Evolutionary conservation across 1,140 invertebrate genomes (phyloP), one percentile per base, ranked within the genome.

Genomic region (Drosophila ananassae): DNA sequence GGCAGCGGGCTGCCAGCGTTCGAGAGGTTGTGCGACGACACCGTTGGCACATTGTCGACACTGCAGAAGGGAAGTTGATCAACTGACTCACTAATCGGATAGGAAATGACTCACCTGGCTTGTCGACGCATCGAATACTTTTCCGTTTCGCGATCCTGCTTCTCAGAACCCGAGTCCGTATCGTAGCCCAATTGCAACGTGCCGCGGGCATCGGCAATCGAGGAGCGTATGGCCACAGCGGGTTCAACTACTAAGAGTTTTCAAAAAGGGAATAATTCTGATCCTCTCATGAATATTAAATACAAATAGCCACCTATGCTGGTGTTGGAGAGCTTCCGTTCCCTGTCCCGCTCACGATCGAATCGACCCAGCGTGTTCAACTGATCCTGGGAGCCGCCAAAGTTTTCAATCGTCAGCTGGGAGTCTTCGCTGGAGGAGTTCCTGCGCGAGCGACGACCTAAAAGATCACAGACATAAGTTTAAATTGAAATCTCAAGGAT

Each of bases 341-440:
- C 90, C 24, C 79, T 58, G 12, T 84, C 74, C 80, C 93, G 54
- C 17, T 90, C 75, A 28, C 91, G 90, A 8, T 89, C 67, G 32
- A 60, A 94, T 13, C 93, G 89, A 0, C 94, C 94, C 41, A 94
- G 93, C 79, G 95, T 95, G 91, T 95, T 95, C 47, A 96, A 89
- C 61, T 95, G 94, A 90, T 96, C 96, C 93, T 97, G 96, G 78
- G 95, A 96, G 50, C 96, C 97, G 28, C 97, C 97, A 92, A 98
- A 97, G 92, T 98, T 98, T 93, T 98, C 97, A 28, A 98, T 96
- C 0, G 97, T 98, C 66, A 98, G 92, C 92, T 97, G 95, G 28
- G 96, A 97, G 87, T 98, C 97, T 85, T 98, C 97, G 39, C 95
- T 95, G 50, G 97, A 93, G 46, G 97, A 98, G 90, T 97, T 97